These are phyloP conservation scores for Drosophila cyrtoloma DNA, from an alignment of 2,888 invertebrate genomes.

Conservation along the genomic window DNA sequence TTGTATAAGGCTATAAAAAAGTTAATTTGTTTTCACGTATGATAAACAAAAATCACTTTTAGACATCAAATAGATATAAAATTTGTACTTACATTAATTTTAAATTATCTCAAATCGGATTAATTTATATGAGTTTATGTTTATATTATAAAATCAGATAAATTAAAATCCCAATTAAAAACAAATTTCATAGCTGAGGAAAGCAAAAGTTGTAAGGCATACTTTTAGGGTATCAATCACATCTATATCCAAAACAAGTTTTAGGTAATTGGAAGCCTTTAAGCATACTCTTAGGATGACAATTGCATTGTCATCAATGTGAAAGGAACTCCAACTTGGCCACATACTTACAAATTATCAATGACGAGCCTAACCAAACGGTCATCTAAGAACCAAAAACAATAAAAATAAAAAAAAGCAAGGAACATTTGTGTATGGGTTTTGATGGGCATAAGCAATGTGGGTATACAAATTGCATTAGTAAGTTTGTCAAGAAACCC, in stretches of 20 bases:
- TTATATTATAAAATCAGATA: background rate
- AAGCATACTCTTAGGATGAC: slow-evolving; percentile 1
- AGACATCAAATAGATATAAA: background rate
- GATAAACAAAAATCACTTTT: background rate
- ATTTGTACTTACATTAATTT: background rate
- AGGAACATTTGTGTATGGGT: background rate
- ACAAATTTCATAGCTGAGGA: background rate
- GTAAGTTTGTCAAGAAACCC: background rate
- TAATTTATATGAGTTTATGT: background rate
- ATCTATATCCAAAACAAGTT: background rate
- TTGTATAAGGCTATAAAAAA: no score
- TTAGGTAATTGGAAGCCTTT: background rate
- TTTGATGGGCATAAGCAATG: background rate
- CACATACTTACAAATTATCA: background rate
- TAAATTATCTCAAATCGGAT: background rate
- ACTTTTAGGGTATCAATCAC: background rate
- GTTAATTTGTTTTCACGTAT: background rate
- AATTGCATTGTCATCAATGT: background rate
- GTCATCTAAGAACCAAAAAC: background rate
- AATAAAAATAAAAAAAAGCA: background rate
- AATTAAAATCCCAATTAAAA: background rate
- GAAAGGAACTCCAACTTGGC: background rate
- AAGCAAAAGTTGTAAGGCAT: background rate
- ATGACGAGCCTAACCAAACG: background rate
- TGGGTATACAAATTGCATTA: background rate